phyloP scores from a whole-genome alignment of 2,888 invertebrate genomes.

The Monochamus alternatus region DNA sequence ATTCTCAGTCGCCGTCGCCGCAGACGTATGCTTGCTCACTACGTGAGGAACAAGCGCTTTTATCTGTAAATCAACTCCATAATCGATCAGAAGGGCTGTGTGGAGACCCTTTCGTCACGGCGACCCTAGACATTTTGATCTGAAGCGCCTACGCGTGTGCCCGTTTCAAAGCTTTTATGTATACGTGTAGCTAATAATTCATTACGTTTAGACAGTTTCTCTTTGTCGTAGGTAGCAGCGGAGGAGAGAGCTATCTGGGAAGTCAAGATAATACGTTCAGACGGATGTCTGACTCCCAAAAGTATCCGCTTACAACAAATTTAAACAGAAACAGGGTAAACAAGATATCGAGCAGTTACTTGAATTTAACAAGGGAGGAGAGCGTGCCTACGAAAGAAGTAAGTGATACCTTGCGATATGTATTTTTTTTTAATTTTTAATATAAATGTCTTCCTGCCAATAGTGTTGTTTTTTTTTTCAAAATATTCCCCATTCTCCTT shows the following conservation, averaged over 20 bases:
- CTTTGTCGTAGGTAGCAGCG: constrained; percentile 74
- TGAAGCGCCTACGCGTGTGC: background rate
- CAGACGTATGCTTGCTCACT: too few species aligned
- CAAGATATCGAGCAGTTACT: constrained; percentile 80
- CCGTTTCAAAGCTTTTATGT: constrained; percentile 2
- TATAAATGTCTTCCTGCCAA: background rate
- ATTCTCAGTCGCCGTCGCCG: too few species aligned
- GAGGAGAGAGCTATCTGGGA: constrained; percentile 76
- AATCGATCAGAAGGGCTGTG: constrained; percentile 18
- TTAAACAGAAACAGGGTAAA: constrained; percentile 67
- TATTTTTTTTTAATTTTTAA: background rate
- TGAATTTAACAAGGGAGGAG: constrained; percentile 77
- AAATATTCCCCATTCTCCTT: too few species aligned
- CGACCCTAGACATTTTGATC: constrained; percentile 25
- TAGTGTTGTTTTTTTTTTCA: too few species aligned
- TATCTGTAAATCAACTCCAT: constrained; percentile 14
- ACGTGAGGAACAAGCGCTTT: background rate
- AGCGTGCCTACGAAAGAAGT: constrained; percentile 71
- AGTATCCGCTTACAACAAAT: constrained; percentile 58
- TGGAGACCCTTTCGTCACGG: constrained; percentile 2
- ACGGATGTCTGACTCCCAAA: constrained; percentile 72
- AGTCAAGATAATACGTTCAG: constrained; percentile 71
- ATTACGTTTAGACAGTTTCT: background rate
- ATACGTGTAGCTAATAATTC: constrained; percentile 7
- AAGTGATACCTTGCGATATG: constrained; percentile 25